phyloP scores from a whole-genome alignment of 2,888 invertebrate genomes.

The Stratiomys singularior region DNA sequence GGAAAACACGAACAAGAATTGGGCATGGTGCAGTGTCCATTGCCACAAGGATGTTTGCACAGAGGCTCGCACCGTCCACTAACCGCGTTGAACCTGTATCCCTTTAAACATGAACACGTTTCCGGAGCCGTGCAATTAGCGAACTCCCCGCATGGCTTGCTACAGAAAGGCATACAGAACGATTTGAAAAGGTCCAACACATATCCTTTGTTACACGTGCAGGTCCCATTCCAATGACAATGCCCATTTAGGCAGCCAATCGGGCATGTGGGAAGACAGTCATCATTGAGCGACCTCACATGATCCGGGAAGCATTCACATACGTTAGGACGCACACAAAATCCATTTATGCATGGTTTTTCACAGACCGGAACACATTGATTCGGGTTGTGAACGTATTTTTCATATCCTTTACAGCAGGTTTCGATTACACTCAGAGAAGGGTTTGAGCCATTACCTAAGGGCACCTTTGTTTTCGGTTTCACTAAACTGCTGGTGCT shows the following conservation, averaged over 20 bases:
- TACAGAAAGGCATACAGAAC: constrained; percentile 69
- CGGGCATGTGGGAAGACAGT: constrained; percentile 75
- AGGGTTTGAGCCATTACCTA: constrained; percentile 20
- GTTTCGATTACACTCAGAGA: constrained; percentile 5
- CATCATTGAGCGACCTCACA: constrained; percentile 59
- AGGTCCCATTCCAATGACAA: constrained; percentile 71
- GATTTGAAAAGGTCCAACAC: constrained; percentile 60
- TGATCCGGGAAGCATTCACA: constrained; percentile 59
- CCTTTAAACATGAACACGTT: constrained; percentile 58
- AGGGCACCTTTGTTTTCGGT: neutral
- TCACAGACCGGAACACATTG: constrained; percentile 59
- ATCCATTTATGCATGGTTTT: constrained; percentile 57
- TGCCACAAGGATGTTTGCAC: constrained; percentile 55
- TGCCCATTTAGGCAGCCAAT: constrained; percentile 75
- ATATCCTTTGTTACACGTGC: constrained; percentile 69
- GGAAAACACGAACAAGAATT: constrained; percentile 59
- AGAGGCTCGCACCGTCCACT: constrained; percentile 57
- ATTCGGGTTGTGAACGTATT: constrained; percentile 58
- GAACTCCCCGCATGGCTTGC: constrained; percentile 52
- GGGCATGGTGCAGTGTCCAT: constrained; percentile 59
- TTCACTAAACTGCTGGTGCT: constrained; percentile 25
- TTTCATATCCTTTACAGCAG: constrained; percentile 60
- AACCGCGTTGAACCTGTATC: constrained; percentile 52
- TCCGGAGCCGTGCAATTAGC: constrained; percentile 60
- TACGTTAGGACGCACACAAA: constrained; percentile 65